Conservation (phyloP, 1,140 invertebrate genomes). For the Zaprionus taronus region DNA sequence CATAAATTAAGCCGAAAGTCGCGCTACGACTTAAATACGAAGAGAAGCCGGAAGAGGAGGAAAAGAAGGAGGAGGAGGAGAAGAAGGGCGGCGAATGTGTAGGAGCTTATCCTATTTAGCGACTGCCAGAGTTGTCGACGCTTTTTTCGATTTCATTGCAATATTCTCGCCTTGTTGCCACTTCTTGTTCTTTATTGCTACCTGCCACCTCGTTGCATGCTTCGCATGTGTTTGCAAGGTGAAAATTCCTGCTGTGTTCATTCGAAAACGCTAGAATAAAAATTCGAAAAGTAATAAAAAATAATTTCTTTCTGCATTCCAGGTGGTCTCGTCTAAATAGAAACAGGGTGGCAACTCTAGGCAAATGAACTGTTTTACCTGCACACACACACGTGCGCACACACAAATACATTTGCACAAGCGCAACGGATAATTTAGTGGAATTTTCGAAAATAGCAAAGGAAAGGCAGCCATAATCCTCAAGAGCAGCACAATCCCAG, state of each 20-base stretch:
- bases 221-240: constrained; percentile 34
- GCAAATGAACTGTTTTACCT: constrained; percentile 81
- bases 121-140: constrained; percentile 57
- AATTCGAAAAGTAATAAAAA: constrained; percentile 52
- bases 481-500: constrained; percentile 47
- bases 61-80: neutral
- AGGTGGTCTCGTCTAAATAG: constrained; percentile 61
- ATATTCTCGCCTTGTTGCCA: constrained; percentile 52
- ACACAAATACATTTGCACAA: constrained; percentile 16
- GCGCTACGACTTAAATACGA: constrained; percentile 52
- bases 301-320: constrained; percentile 51
- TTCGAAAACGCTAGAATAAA: constrained; percentile 32
- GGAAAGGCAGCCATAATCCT: constrained; percentile 57
- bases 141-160: constrained; percentile 2
- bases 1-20: constrained; percentile 61
- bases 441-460: constrained; percentile 81
- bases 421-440: constrained; percentile 76
- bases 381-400: constrained; percentile 39
- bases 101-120: constrained; percentile 56
- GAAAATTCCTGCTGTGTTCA: neutral
- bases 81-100: constrained; percentile 8
- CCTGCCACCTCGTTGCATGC: constrained; percentile 40
- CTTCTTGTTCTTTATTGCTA: constrained; percentile 29
- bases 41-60: neutral
- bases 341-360: constrained; percentile 65